Evolutionary conservation across 2,888 invertebrate species (phyloP).

Genomic region (Stegana nigrithorax): DNA sequence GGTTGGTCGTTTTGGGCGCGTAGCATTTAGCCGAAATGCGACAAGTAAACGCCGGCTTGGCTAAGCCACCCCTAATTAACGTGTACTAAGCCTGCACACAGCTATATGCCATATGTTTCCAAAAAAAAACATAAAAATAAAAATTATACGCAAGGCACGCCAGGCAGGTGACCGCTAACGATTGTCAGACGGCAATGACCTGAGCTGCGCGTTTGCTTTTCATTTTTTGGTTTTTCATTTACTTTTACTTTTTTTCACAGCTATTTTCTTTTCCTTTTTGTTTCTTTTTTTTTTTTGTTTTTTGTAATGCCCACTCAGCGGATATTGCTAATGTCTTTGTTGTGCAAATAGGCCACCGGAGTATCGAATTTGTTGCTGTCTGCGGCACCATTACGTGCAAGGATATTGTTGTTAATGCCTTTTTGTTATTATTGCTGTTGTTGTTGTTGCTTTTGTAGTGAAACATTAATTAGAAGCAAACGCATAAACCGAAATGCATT

Average conservation of each 20-base stretch:
- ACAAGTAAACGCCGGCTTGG: background rate
- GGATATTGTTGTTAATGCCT: too few species aligned
- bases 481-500: too few species aligned
- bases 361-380: constrained; percentile 23
- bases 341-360: constrained; percentile 35
- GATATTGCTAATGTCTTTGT: background rate
- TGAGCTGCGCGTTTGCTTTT: constrained; percentile 11
- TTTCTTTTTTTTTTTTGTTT: background rate
- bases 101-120: background rate
- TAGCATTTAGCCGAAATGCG: background rate
- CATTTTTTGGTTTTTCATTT: background rate
- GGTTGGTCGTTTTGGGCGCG: background rate
- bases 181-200: constrained; percentile 44
- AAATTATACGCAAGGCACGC: background rate
- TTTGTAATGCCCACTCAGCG: too few species aligned
- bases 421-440: background rate
- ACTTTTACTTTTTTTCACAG: background rate
- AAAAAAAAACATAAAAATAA: background rate
- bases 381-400: constrained; percentile 43
- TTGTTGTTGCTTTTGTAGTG: background rate
- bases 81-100: too few species aligned
- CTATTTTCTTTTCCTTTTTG: background rate
- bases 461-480: constrained; percentile 7
- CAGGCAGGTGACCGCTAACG: background rate
- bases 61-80: constrained; percentile 47